Conservation (phyloP, 2,113 vertebrate genomes). For the Natator depressus region DNA sequence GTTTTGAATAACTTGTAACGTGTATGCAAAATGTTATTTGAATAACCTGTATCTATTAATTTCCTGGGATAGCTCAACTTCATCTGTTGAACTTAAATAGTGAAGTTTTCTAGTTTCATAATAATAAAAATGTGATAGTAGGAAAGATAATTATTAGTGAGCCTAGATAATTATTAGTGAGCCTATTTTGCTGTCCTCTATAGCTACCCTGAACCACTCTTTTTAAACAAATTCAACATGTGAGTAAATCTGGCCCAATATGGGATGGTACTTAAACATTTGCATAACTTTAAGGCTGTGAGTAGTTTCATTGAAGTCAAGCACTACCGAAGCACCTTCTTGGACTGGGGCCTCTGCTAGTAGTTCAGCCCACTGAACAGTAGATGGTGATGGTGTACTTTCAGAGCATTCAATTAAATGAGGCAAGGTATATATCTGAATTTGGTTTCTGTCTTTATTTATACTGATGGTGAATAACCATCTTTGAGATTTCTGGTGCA, state of each 20-base stretch:
- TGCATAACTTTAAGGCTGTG: background rate
- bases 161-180: background rate
- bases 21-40: background rate
- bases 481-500: background rate
- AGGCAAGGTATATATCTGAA: background rate
- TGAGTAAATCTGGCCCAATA: background rate
- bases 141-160: background rate
- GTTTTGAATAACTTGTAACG: background rate
- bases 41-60: background rate
- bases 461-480: background rate
- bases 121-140: background rate
- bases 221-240: background rate
- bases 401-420: background rate
- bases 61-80: background rate
- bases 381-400: constrained; percentile 68
- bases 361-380: constrained; percentile 46
- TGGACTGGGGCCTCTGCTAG: background rate
- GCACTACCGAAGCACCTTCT: rapidly evolving
- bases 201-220: background rate
- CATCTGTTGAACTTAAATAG: background rate
- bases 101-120: background rate
- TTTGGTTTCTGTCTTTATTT: background rate
- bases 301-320: background rate
- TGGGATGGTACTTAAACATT: background rate
- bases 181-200: background rate